Conservation (phyloP, 2,113 vertebrate genomes). For the Gavialis gangeticus region DNA sequence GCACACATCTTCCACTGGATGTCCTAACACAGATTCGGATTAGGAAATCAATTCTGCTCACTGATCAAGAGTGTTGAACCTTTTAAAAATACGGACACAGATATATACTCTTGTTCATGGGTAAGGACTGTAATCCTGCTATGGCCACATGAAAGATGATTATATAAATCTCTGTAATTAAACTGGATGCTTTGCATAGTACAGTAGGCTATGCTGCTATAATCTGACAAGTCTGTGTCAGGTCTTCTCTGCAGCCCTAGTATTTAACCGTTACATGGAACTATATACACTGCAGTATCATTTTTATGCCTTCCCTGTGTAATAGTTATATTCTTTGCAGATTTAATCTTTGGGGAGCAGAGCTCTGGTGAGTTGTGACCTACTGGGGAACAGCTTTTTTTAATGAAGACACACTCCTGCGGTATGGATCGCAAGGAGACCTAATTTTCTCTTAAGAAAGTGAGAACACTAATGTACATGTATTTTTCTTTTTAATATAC, state of each 20-base stretch:
- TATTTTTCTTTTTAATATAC: neutral
- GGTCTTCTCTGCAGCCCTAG: neutral
- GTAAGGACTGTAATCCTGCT: neutral
- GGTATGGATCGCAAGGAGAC: neutral
- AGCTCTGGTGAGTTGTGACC: neutral
- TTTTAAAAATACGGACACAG: fast-evolving
- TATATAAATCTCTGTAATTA: neutral
- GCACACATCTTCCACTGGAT: neutral
- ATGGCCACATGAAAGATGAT: neutral
- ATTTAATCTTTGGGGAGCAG: neutral
- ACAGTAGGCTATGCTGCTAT: neutral
- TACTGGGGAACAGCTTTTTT: neutral
- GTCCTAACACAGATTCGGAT: neutral
- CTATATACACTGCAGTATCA: neutral
- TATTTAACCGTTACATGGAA: neutral
- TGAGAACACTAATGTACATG: fast-evolving
- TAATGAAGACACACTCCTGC: neutral
- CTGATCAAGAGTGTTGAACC: neutral
- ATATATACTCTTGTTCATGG: neutral
- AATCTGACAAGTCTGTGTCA: neutral
- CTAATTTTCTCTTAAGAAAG: neutral
- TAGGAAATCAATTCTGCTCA: neutral
- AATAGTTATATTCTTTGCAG: neutral
- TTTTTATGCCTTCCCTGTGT: fast-evolving
- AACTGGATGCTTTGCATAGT: neutral